Conservation (phyloP, 2,888 invertebrate species). For the Caenorhabditis sp. region DNA sequence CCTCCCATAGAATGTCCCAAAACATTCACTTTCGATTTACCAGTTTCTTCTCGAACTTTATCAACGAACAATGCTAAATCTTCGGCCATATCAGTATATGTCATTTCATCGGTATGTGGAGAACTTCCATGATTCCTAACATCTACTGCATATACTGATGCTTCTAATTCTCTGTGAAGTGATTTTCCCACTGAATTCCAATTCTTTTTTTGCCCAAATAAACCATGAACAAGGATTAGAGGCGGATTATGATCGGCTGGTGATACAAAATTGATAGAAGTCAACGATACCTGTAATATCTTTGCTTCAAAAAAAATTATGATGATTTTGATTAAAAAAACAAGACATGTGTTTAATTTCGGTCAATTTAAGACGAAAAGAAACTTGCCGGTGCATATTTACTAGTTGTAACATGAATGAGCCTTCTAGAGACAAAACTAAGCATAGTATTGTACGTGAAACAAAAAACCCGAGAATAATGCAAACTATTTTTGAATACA, state of each 20-base stretch:
- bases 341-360: too few species aligned
- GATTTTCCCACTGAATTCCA: slow-evolving; percentile 85
- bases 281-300: slow-evolving; percentile 21
- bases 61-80: slow-evolving; percentile 77
- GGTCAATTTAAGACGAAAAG: too few species aligned
- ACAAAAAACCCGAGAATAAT: background rate
- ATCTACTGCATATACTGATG: slow-evolving; percentile 81
- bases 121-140: slow-evolving; percentile 95
- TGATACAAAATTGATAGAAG: slow-evolving; percentile 23
- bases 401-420: background rate
- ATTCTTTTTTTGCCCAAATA: slow-evolving; percentile 86
- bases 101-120: slow-evolving; percentile 80
- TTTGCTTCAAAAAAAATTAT: background rate
- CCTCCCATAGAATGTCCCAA: slow-evolving; percentile 69
- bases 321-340: too few species aligned
- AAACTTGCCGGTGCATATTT: slow-evolving; percentile 15
- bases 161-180: slow-evolving; percentile 69
- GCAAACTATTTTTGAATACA: background rate
- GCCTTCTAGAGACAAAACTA: background rate
- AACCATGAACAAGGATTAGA: slow-evolving; percentile 85
- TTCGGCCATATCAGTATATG: slow-evolving; percentile 80
- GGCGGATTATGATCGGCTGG: slow-evolving; percentile 73
- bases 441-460: background rate
- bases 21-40: slow-evolving; percentile 26
- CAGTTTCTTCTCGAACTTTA: slow-evolving; percentile 36